Conservation (phyloP, 2,113 vertebrate species). For the Microcebus tavaratra region DNA sequence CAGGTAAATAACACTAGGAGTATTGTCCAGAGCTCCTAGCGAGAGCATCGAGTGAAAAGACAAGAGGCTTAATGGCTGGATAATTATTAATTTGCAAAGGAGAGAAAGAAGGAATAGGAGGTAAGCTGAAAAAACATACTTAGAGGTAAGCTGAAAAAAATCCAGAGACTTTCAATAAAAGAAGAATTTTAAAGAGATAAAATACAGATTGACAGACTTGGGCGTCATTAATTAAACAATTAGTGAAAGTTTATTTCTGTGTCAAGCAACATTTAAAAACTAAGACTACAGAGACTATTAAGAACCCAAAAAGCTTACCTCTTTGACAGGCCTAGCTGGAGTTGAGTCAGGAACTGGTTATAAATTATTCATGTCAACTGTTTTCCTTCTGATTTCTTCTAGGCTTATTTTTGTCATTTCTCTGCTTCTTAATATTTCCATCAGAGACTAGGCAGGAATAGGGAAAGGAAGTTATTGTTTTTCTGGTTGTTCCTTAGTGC, state of each 20-base stretch:
- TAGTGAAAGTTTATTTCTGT: neutral
- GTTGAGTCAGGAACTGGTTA: neutral
- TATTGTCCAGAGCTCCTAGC: neutral
- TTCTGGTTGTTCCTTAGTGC: neutral
- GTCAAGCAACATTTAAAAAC: neutral
- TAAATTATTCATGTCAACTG: neutral
- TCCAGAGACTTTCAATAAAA: conserved; percentile 1
- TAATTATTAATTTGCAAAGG: neutral
- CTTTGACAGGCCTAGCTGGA: neutral
- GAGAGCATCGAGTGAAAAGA: neutral
- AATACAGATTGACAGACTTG: neutral
- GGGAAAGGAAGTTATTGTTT: neutral
- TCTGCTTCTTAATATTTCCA: neutral
- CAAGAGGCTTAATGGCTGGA: neutral
- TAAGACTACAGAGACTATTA: neutral
- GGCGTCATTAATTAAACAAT: neutral
- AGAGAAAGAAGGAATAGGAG: neutral
- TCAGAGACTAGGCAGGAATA: neutral
- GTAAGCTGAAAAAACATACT: neutral
- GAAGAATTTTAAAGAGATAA: neutral
- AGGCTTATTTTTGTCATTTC: neutral
- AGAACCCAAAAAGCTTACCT: neutral
- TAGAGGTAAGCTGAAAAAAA: neutral
- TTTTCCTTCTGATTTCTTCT: neutral
- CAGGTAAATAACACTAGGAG: neutral